Evolutionary conservation across 1,140 invertebrate genomes (phyloP).

Genomic region (Cataglyphis hispanica): DNA sequence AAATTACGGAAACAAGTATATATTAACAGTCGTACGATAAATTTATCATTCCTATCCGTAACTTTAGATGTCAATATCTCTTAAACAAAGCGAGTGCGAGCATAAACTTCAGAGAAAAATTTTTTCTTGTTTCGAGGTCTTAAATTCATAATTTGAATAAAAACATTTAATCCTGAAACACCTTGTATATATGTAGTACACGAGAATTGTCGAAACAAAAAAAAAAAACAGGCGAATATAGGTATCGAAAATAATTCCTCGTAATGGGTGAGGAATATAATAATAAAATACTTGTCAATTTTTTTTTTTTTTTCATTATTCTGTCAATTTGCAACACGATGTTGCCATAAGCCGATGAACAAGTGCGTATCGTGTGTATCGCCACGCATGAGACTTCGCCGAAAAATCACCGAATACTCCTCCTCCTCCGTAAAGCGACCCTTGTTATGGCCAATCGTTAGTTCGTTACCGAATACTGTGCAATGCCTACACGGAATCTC

Average conservation of each 20-base stretch:
- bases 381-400: conserved; percentile 17
- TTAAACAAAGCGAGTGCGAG: too few relatives aligned
- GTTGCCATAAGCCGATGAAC: conserved; percentile 33
- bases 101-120: too few relatives aligned
- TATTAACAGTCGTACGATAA: too few relatives aligned
- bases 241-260: conserved; percentile 38
- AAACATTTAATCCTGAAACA: too few relatives aligned
- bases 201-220: conserved; percentile 14
- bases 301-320: not conserved
- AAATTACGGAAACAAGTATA: too few relatives aligned
- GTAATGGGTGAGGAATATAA: not conserved
- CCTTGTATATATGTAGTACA: not conserved
- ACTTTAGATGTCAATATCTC: too few relatives aligned
- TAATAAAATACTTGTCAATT: conserved; percentile 38
- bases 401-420: conserved; percentile 45
- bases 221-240: conserved; percentile 9
- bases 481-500: conserved; percentile 50
- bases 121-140: too few relatives aligned
- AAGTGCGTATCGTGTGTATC: conserved; percentile 42
- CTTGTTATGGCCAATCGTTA: conserved; percentile 57
- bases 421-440: conserved; percentile 46
- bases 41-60: too few relatives aligned
- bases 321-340: conserved; percentile 30
- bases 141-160: too few relatives aligned
- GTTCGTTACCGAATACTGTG: conserved; percentile 52